phyloP scores from a whole-genome alignment of 2,797 vertebrate genomes.

The Trichosurus vulpecula region DNA sequence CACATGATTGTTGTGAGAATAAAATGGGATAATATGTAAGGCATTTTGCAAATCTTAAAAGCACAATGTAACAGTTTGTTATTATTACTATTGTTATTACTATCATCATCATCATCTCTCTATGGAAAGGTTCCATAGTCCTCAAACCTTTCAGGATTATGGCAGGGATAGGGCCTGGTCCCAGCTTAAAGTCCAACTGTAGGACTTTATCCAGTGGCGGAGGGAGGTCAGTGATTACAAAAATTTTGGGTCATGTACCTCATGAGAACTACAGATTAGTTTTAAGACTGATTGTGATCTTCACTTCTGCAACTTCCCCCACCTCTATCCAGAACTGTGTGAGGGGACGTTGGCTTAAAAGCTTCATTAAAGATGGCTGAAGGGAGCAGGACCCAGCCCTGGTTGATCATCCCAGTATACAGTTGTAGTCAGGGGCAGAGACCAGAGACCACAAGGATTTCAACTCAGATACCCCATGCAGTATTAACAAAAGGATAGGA shows the following conservation, averaged over 20 bases:
- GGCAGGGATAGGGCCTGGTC: too few relatives aligned
- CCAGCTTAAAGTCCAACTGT: too few relatives aligned
- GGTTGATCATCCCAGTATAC: neutral
- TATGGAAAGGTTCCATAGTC: neutral
- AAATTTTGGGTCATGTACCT: too few relatives aligned
- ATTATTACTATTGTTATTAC: neutral
- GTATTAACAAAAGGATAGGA: neutral
- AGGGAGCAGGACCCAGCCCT: neutral
- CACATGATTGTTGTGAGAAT: neutral
- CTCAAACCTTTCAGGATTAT: too few relatives aligned
- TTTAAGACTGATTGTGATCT: too few relatives aligned
- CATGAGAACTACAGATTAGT: too few relatives aligned
- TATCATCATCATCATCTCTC: neutral
- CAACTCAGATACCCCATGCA: neutral
- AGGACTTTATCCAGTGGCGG: too few relatives aligned
- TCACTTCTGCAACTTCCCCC: neutral
- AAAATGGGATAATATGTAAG: neutral
- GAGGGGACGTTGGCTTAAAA: neutral
- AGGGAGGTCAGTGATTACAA: too few relatives aligned
- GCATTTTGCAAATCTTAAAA: neutral
- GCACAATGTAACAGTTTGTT: neutral
- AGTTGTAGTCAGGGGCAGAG: neutral
- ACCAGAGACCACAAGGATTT: neutral
- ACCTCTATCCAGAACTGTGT: neutral
- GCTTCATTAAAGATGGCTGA: neutral